These are phyloP conservation scores for Baronia brevicornis DNA, from an alignment of 2,888 invertebrate genomes.

Conservation along the genomic window DNA sequence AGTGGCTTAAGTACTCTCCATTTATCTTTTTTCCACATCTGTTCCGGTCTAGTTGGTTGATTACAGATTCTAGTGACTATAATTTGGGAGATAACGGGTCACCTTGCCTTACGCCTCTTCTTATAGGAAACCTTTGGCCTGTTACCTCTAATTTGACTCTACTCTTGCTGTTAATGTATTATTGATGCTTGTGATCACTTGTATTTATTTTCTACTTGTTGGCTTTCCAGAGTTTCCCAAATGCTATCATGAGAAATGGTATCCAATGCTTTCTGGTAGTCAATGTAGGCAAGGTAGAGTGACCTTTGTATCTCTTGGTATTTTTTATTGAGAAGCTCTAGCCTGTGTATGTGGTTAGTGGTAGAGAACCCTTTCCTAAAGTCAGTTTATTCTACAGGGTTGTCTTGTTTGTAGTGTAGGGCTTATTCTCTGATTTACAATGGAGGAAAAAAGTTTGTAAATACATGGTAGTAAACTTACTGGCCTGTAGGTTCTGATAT, in stretches of 20 bases:
- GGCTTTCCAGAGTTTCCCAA: constrained; percentile 1
- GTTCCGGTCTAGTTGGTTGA: too few species aligned
- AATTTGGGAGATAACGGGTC: constrained; percentile 18
- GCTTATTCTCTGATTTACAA: too few species aligned
- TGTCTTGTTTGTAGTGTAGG: too few species aligned
- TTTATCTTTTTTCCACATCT: background rate
- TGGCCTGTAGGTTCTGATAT: too few species aligned
- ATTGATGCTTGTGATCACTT: constrained; percentile 5
- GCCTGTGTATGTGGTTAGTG: too few species aligned
- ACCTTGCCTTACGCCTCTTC: constrained; percentile 18
- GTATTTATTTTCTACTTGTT: constrained; percentile 5
- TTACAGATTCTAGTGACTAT: constrained; percentile 7
- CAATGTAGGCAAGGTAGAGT: constrained; percentile 7
- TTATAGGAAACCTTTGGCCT: constrained; percentile 10
- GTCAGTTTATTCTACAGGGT: too few species aligned
- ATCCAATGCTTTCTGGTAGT: constrained; percentile 9
- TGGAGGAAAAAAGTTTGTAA: too few species aligned
- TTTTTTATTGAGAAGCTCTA: too few species aligned
- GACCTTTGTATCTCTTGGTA: constrained; percentile 9
- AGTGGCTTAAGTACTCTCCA: constrained; percentile 5
- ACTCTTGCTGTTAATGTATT: constrained; percentile 3
- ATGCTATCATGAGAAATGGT: constrained; percentile 4
- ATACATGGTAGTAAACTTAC: too few species aligned
- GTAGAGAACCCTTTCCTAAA: too few species aligned
- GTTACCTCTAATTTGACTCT: constrained; percentile 10